phyloP scores from a whole-genome alignment of 2,888 invertebrate genomes.

The Apoderus coryli region DNA sequence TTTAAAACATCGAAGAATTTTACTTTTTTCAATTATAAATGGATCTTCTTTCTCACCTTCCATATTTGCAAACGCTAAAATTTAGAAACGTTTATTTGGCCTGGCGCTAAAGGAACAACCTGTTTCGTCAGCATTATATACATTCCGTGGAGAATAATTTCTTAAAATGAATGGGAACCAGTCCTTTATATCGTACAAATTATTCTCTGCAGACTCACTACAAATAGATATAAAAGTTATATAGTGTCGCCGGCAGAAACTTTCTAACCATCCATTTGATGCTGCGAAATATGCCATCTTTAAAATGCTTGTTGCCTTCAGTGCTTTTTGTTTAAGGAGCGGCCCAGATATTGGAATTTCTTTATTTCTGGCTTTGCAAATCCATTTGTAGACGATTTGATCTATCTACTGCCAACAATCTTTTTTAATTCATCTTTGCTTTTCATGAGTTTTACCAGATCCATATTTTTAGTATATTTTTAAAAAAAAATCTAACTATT shows the following conservation, averaged over 20 bases:
- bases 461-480: too few relatives aligned
- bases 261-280: slow-evolving; percentile 11
- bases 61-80: slow-evolving; percentile 14
- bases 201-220: slow-evolving; percentile 8
- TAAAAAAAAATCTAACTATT: too few relatives aligned
- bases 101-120: slow-evolving; percentile 3
- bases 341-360: slow-evolving; percentile 5
- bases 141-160: slow-evolving; percentile 7
- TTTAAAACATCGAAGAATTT: slow-evolving; percentile 1
- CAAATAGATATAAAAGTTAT: slow-evolving; percentile 12
- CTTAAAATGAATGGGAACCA: slow-evolving; percentile 6
- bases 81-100: slow-evolving; percentile 9
- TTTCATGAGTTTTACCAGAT: too few relatives aligned
- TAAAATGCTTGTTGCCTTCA: slow-evolving; percentile 6
- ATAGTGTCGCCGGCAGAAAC: slow-evolving; percentile 7
- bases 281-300: slow-evolving; percentile 6
- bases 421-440: too few relatives aligned
- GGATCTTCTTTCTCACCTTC: slow-evolving; percentile 6
- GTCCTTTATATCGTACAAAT: slow-evolving; percentile 4
- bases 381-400: background rate
- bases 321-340: slow-evolving; percentile 10
- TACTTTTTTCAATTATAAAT: background rate
- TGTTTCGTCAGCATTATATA: slow-evolving; percentile 9
- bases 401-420: too few relatives aligned
- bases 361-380: slow-evolving; percentile 3